phyloP scores from a whole-genome alignment of 2,888 invertebrate species.

The Ditula angustiorana region DNA sequence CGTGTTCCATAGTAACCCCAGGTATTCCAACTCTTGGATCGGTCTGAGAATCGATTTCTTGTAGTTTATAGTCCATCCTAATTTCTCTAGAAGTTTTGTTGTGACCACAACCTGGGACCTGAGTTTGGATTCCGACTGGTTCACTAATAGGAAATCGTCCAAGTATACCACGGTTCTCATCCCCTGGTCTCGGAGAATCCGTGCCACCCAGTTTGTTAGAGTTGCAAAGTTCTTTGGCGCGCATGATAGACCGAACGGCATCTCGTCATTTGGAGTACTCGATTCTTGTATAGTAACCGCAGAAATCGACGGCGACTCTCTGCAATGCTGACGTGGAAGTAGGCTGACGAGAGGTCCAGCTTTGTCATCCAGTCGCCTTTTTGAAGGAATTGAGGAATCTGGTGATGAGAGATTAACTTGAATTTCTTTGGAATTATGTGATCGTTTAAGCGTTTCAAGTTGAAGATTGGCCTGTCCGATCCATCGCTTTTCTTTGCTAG shows the following conservation, averaged over 20 bases:
- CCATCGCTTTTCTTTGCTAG: constrained; percentile 37
- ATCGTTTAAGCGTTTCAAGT: constrained; percentile 43
- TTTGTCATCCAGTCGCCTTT: constrained; percentile 44
- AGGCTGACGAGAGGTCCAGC: constrained; percentile 41
- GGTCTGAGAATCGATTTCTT: constrained; percentile 26
- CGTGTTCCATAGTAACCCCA: constrained; percentile 15
- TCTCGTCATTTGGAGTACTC: constrained; percentile 48
- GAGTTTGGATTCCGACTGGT: constrained; percentile 23
- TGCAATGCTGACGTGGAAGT: constrained; percentile 41
- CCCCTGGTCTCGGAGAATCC: constrained; percentile 37
- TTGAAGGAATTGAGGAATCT: constrained; percentile 42
- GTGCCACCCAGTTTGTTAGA: constrained; percentile 48
- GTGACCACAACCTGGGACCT: constrained; percentile 5
- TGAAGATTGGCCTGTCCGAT: constrained; percentile 43
- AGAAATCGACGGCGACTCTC: constrained; percentile 43
- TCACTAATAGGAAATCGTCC: constrained; percentile 40
- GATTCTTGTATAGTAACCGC: constrained; percentile 42
- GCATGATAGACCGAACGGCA: constrained; percentile 48
- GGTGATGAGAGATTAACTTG: constrained; percentile 35
- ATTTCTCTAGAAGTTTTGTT: constrained; percentile 3
- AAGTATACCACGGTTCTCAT: too few species aligned
- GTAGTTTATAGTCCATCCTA: constrained; percentile 36
- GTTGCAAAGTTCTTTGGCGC: constrained; percentile 47
- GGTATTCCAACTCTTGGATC: constrained; percentile 11
- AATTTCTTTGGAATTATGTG: constrained; percentile 35